phyloP scores from a whole-genome alignment of 2,797 vertebrate genomes.

The Carapus acus region DNA sequence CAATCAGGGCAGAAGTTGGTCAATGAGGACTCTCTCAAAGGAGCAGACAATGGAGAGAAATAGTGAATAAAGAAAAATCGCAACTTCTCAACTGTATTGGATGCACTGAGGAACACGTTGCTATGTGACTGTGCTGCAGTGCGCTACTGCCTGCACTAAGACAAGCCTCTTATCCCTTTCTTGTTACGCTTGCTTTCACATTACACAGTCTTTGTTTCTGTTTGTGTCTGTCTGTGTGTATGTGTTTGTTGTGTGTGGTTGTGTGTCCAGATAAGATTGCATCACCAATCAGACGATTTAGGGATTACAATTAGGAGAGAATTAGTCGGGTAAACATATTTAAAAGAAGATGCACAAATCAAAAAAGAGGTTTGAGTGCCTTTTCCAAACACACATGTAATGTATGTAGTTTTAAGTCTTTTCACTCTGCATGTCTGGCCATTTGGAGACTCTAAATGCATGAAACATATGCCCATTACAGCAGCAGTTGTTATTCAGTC shows the following conservation, averaged over 20 bases:
- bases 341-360: slow-evolving; percentile 34
- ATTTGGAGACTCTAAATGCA: no score
- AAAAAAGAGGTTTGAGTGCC: slow-evolving; percentile 27
- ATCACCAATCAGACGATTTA: slow-evolving; percentile 46
- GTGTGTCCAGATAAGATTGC: no score
- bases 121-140: slow-evolving; percentile 30
- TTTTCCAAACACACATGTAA: no score
- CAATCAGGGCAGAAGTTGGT: slow-evolving; percentile 16
- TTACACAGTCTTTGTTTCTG: slow-evolving; percentile 33
- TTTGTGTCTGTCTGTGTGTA: slow-evolving; percentile 24
- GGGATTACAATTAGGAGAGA: slow-evolving; percentile 45
- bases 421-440: no score
- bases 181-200: slow-evolving; percentile 22
- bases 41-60: slow-evolving; percentile 11
- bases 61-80: slow-evolving; percentile 28
- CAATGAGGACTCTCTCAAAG: slow-evolving; percentile 16
- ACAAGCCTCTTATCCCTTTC: background rate
- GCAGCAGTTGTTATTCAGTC: no score
- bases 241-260: no score
- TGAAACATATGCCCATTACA: no score
- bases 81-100: slow-evolving; percentile 4
- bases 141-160: slow-evolving; percentile 35
- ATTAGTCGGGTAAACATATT: slow-evolving; percentile 41
- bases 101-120: slow-evolving; percentile 7
- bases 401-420: no score